Evolutionary conservation across 2,113 vertebrate species (phyloP), one percentile per base, ranked within the genome.

Genomic region (Otus sunia): DNA sequence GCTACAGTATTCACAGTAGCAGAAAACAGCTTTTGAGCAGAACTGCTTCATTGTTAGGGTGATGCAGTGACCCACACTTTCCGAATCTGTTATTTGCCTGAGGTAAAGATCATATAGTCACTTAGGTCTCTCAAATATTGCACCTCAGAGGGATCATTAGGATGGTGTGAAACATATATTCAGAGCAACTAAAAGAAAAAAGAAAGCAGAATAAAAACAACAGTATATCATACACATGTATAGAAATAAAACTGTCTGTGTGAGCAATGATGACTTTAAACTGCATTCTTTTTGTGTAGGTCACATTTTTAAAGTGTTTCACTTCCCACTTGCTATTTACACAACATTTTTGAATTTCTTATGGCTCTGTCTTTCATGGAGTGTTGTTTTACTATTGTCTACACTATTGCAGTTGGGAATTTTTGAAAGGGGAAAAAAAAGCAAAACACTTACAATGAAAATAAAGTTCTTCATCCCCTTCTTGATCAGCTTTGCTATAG

Each of bases 391-490:
- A 83, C 59, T 90, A 95, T 82, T 93, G 90, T 93, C 76, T 94
- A 95, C 73, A 76, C 27, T 90, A 76, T 4, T 91, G 64, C 39
- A 91, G 67, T 21, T 92, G 80, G 29, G 82, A 91, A 80, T 74
- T 92, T 95, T 81, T 93, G 59, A 79, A 81, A 73, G 30, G 22
- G 29, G 1, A 10, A 95, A 90, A 97, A 95, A 98, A 98, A 98
- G 92, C 98, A 95, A 97, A 98, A 98, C 97, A 99, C 99, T 99
- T 99, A 99, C 99, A 99, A 98, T 99, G 99, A 98, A 99, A 99
- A 98, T 99, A 99, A 95, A 99, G 99, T 96, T 99, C 99, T 98
- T 99, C 99, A 94, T 99, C 99, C 78, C 99, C 99, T 98, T 99
- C 99, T 98, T 99, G 99, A 97, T 99, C 99, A 5, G 99, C 99